Conservation (phyloP, 2,888 invertebrate genomes). For the Drosophila quinaria region DNA sequence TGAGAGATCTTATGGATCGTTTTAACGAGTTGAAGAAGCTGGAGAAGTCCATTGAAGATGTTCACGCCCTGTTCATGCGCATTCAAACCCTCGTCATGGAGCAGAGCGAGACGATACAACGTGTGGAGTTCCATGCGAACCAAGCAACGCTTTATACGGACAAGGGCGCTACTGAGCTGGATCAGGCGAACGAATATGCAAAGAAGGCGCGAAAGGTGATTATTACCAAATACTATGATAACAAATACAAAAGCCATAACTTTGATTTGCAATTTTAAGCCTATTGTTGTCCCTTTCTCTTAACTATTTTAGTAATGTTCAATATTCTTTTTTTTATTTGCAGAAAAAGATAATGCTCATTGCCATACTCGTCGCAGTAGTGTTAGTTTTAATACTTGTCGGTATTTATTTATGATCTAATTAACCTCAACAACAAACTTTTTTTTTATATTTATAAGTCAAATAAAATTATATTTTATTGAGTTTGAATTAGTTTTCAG, state of each 20-base stretch:
- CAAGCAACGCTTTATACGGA: slow-evolving; percentile 84
- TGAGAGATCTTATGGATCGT: slow-evolving; percentile 85
- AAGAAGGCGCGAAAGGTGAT: slow-evolving; percentile 80
- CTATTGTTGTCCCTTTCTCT: not conserved
- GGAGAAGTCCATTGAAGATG: slow-evolving; percentile 85
- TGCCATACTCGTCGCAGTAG: slow-evolving; percentile 70
- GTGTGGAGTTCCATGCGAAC: slow-evolving; percentile 85
- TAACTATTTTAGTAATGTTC: not conserved
- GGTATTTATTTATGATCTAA: slow-evolving; percentile 79
- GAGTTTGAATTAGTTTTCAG: not conserved
- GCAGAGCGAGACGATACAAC: slow-evolving; percentile 85
- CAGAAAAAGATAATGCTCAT: slow-evolving; percentile 84
- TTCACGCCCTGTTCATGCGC: slow-evolving; percentile 85
- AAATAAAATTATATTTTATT: slow-evolving; percentile 49
- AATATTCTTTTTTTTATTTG: slow-evolving; percentile 56
- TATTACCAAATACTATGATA: not conserved
- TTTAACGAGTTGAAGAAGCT: slow-evolving; percentile 84
- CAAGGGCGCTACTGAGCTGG: slow-evolving; percentile 83
- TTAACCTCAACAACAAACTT: slow-evolving; percentile 17
- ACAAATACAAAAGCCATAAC: not conserved
- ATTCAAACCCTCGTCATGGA: slow-evolving; percentile 85
- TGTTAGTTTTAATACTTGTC: slow-evolving; percentile 78
- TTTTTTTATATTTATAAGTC: slow-evolving; percentile 52
- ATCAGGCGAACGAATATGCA: slow-evolving; percentile 73
- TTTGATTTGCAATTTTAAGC: not conserved